Evolutionary conservation across 2,113 vertebrate genomes (phyloP).

Genomic region (Craseonycteris thonglongyai): DNA sequence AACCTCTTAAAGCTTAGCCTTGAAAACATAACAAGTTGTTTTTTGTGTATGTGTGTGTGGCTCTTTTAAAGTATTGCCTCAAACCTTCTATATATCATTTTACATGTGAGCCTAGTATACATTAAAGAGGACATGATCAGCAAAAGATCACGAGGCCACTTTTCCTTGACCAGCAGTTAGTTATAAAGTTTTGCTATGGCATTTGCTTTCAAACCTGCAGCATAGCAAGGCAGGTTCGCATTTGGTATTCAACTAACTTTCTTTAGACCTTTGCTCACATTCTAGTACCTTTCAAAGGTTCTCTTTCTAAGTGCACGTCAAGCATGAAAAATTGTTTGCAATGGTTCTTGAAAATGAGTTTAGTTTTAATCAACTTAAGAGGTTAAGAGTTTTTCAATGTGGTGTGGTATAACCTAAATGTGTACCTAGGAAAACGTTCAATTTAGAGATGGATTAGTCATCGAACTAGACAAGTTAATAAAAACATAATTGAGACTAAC

Average conservation of each 20-base stretch:
- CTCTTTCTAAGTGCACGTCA: background rate
- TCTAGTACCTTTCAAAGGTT: background rate
- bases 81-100: background rate
- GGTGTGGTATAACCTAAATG: conserved; percentile 2
- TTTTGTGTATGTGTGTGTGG: background rate
- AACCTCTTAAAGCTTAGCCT: background rate
- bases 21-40: background rate
- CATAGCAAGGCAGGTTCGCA: background rate
- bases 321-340: background rate
- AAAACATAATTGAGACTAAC: conserved; percentile 23
- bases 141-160: background rate
- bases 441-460: conserved; percentile 40
- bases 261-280: background rate
- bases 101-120: background rate
- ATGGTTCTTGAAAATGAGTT: conserved; percentile 1
- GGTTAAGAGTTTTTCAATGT: conserved; percentile 32
- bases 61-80: background rate
- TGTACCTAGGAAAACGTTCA: conserved; percentile 16
- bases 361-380: conserved; percentile 41
- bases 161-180: background rate
- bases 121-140: background rate
- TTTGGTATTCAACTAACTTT: background rate
- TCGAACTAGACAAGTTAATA: conserved; percentile 14
- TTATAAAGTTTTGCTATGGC: background rate
- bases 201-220: background rate